Evolutionary conservation across 2,888 invertebrate species (phyloP), one percentile per base, ranked within the genome.

Genomic region (Cosmia trapezina): DNA sequence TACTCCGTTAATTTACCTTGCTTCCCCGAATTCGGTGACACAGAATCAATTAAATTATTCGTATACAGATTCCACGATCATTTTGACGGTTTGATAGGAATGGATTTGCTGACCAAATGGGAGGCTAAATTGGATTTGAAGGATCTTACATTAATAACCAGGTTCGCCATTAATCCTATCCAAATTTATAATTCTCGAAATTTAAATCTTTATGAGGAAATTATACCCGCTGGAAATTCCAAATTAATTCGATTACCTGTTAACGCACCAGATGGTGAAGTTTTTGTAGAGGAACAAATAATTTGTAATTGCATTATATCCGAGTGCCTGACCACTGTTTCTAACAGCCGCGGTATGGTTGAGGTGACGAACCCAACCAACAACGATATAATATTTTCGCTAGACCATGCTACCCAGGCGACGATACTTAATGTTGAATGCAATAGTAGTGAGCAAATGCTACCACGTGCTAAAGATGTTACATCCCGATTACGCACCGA

Each of bases 391-490:
- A 61, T 61, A 28, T 45, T 61, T 6, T 28, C 61, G 17, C 3
- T 61, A 0, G 60, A 61, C 22, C 60, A 22, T 0, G 45, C 43
- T 1, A 45, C 45, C 28, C 17, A 61, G 1, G 45, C 45, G 2
- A 28, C 9, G 9, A 22, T 61, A 61, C 45, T 43, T 17, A 43
- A 61, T 61, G 5, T 17, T 17, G 43, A 61, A 1, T 9, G 17
- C 61, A 45, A 17, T n/a, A n/a, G n/a, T n/a, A n/a, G n/a, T 8
- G 45, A 62, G 4, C 47, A 49, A 47, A 0, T 47, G 14, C n/a
- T 33, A 49, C 63, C 63, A 0, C 63, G 49, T 49, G 63, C 63
- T 63, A 49, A 37, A n/a, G 33, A 63, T 14, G 49, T 49, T 14
- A n/a, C 9, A n/a, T 63, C 63, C 2, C 33, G 33, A 1, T 0